Conservation (phyloP, 2,797 vertebrate species). For the Antennarius maculatus region DNA sequence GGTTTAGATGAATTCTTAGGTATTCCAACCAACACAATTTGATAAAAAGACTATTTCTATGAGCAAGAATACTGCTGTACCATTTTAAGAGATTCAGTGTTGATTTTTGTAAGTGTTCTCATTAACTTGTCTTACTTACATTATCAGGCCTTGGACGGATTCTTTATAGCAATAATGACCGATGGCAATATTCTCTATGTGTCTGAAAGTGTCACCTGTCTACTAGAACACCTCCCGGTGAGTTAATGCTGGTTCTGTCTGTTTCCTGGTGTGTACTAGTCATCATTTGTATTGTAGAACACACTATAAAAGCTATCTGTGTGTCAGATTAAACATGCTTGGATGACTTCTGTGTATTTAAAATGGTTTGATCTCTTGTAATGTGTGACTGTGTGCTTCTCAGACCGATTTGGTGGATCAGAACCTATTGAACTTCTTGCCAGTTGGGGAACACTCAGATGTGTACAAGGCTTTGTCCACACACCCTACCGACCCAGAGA, state of each 20-base stretch:
- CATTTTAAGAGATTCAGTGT: neutral
- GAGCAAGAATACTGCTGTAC: neutral
- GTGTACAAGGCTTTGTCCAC: slow-evolving; percentile 95
- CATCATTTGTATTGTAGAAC: slow-evolving; percentile 4
- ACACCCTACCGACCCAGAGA: slow-evolving; percentile 89
- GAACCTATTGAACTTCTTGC: slow-evolving; percentile 98
- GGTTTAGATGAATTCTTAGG: neutral
- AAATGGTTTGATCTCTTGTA: slow-evolving; percentile 6
- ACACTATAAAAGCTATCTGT: slow-evolving; percentile 5
- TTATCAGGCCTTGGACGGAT: slow-evolving; percentile 93
- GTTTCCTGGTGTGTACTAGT: slow-evolving; percentile 5
- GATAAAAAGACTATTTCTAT: neutral
- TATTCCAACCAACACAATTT: neutral
- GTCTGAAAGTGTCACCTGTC: slow-evolving; percentile 95
- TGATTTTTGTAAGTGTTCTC: neutral
- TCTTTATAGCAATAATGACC: slow-evolving; percentile 98
- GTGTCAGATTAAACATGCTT: slow-evolving; percentile 13
- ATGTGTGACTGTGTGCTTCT: slow-evolving; percentile 3
- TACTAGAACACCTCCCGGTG: slow-evolving; percentile 97
- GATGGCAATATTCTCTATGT: slow-evolving; percentile 98
- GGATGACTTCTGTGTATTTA: neutral
- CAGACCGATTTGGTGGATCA: slow-evolving; percentile 94
- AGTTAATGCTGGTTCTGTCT: slow-evolving; percentile 65
- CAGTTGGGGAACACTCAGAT: slow-evolving; percentile 92
- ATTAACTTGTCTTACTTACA: slow-evolving; percentile 5